A percentile compares a stretch with the other conserved stretches of the same genome.
These are phyloP conservation scores for Schmidtea mediterranea DNA, from an alignment of 1,140 invertebrate genomes.

Conservation along the genomic window DNA sequence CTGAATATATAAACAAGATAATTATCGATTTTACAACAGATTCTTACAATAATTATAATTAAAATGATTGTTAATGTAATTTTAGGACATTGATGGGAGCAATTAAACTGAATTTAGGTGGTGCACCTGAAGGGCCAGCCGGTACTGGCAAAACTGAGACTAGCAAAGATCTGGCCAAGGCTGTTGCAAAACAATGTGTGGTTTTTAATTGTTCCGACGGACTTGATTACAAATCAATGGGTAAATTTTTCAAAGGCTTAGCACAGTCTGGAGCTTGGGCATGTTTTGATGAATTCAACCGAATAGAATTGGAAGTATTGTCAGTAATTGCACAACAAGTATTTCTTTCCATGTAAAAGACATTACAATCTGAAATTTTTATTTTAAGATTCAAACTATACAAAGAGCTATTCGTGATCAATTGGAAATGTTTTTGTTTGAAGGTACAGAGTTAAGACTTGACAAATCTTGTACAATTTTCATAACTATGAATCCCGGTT, in stretches of 20 bases:
- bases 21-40: too few relatives aligned
- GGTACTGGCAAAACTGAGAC: conserved; percentile 29
- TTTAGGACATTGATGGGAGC: conserved; percentile 28
- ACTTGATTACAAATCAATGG: conserved; percentile 27
- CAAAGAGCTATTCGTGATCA: conserved; percentile 25
- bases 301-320: conserved; percentile 25
- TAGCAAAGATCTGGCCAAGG: conserved; percentile 28
- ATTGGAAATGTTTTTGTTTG: conserved; percentile 20
- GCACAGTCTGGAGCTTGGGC: conserved; percentile 27
- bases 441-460: conserved; percentile 23
- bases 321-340: conserved; percentile 27
- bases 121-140: conserved; percentile 27
- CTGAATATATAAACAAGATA: too few relatives aligned
- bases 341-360: too few relatives aligned
- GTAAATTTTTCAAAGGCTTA: conserved; percentile 28
- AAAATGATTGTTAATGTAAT: background rate
- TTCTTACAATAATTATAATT: too few relatives aligned
- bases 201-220: conserved; percentile 29
- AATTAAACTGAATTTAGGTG: conserved; percentile 24
- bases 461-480: conserved; percentile 27
- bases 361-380: background rate
- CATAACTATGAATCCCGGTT: conserved; percentile 27
- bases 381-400: conserved; percentile 32
- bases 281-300: conserved; percentile 27
- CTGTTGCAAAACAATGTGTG: conserved; percentile 28